Evolutionary conservation across 2,888 invertebrate genomes (phyloP).

Genomic region (Drosophila kuntzei): DNA sequence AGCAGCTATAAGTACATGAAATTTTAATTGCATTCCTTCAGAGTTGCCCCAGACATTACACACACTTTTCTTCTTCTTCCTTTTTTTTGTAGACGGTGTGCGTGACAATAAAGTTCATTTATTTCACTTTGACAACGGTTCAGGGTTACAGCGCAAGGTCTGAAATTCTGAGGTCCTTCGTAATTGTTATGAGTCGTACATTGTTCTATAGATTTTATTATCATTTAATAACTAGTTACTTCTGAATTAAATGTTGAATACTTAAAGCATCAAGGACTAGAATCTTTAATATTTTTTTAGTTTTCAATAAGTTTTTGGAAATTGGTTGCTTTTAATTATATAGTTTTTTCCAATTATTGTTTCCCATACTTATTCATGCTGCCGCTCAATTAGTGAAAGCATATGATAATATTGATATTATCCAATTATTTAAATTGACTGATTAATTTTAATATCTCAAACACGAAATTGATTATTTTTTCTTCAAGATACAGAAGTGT

Average conservation of each 20-base stretch:
- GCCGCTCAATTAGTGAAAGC: no score
- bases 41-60: conserved; percentile 36
- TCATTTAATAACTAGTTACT: conserved; percentile 11
- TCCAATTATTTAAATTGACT: no score
- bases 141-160: conserved; percentile 17
- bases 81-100: conserved; percentile 35
- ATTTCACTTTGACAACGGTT: conserved; percentile 35
- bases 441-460: no score
- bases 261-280: not conserved
- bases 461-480: no score
- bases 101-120: conserved; percentile 60
- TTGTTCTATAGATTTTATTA: conserved; percentile 21
- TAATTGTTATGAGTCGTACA: conserved; percentile 14
- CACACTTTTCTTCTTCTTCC: conserved; percentile 5
- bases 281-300: not conserved
- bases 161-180: not conserved
- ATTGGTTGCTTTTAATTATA: no score
- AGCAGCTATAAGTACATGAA: conserved; percentile 53
- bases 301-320: no score
- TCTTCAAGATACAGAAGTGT: no score
- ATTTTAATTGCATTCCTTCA: conserved; percentile 60
- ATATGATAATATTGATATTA: no score
- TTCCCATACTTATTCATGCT: no score
- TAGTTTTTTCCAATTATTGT: no score
- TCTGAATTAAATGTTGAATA: not conserved